Percentiles rank a stretch among this genome's conserved stretches.
Evolutionary conservation across 2,888 invertebrate genomes (phyloP).

Genomic region (Aphidius colemani): DNA sequence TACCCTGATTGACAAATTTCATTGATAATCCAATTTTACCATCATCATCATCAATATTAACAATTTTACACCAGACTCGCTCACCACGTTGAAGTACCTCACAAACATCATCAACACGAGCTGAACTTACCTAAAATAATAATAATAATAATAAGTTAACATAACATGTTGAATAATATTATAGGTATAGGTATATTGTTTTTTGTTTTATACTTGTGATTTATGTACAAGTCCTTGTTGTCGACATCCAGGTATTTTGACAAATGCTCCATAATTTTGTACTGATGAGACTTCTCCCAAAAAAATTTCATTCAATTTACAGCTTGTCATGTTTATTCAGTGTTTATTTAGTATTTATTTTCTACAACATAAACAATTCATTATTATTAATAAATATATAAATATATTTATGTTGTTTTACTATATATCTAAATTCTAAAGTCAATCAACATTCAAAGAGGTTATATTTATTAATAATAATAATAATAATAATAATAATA

Average conservation of each 20-base stretch:
- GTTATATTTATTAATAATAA: no score
- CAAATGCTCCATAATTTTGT: slow-evolving; percentile 60
- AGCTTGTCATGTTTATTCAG: slow-evolving; percentile 40
- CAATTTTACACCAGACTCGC: slow-evolving; percentile 59
- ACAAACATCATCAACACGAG: slow-evolving; percentile 54
- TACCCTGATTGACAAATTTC: slow-evolving; percentile 60
- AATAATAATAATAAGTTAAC: slow-evolving; percentile 14
- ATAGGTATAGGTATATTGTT: no score
- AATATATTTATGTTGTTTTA: no score
- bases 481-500: no score
- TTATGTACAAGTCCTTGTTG: slow-evolving; percentile 58
- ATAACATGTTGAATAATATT: no score
- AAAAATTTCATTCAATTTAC: slow-evolving; percentile 54
- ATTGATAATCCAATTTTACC: slow-evolving; percentile 60
- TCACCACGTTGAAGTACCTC: slow-evolving; percentile 58
- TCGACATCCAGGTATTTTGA: slow-evolving; percentile 56
- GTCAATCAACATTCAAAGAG: not conserved
- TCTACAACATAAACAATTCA: no score
- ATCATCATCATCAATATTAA: slow-evolving; percentile 54
- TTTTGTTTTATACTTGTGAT: no score
- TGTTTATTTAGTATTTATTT: no score
- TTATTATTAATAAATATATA: no score
- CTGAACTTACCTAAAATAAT: slow-evolving; percentile 49
- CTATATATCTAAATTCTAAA: no score
- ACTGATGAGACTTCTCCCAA: slow-evolving; percentile 56